These are phyloP conservation scores for Macrostomum cliftonense DNA, from an alignment of 2,888 invertebrate species.

Conservation along the genomic window DNA sequence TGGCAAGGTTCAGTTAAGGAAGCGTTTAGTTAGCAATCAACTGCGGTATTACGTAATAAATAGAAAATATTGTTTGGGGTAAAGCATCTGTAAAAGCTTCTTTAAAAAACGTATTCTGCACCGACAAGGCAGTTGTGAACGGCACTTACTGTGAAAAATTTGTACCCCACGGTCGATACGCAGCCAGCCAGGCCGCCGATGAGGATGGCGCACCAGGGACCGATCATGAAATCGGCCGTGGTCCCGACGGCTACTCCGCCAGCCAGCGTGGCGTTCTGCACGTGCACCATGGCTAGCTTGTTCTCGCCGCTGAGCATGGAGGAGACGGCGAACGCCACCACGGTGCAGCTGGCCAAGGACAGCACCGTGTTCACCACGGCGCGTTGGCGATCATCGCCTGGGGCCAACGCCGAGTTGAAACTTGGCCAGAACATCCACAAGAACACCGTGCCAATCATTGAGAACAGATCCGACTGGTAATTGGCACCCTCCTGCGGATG, in stretches of 20 bases:
- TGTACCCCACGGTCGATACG: conserved; percentile 62
- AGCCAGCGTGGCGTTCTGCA: conserved; percentile 78
- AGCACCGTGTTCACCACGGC: conserved; percentile 83
- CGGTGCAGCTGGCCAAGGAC: conserved; percentile 59
- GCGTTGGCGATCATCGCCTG: conserved; percentile 55
- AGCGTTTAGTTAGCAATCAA: too few species aligned
- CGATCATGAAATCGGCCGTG: conserved; percentile 57
- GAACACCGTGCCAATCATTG: conserved; percentile 55
- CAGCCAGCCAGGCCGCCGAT: conserved; percentile 60
- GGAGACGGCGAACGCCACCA: conserved; percentile 65
- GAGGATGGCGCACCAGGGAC: conserved; percentile 61
- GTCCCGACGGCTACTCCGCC: conserved; percentile 84
- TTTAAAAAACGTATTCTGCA: too few species aligned
- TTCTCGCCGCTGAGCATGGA: conserved; percentile 43
- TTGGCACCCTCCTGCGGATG: conserved; percentile 1
- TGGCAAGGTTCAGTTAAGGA: background rate
- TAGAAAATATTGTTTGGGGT: too few species aligned
- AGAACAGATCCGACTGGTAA: conserved; percentile 12
- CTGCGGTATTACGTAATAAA: too few species aligned
- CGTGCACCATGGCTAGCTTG: conserved; percentile 46
- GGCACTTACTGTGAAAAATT: conserved; percentile 36
- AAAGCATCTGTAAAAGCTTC: too few species aligned
- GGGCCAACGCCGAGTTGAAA: conserved; percentile 61
- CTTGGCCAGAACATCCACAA: conserved; percentile 94
- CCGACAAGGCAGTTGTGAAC: too few species aligned